Evolutionary conservation across 1,140 invertebrate species (phyloP), one percentile per base, ranked within the genome.

Genomic region (Achatina immaculata): DNA sequence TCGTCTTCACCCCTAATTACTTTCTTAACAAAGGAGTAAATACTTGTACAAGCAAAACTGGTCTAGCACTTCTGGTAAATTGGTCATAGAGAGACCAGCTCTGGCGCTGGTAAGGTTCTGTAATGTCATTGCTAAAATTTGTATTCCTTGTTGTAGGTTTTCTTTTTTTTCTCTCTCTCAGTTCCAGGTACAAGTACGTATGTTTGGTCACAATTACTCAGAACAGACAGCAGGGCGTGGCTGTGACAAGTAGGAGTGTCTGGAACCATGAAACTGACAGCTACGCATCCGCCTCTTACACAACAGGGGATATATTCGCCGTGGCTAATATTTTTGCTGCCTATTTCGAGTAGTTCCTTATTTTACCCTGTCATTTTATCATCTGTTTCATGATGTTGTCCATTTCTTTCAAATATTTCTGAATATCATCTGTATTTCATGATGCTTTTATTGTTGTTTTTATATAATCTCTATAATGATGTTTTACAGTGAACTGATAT

Each of bases 231-330:
- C 90, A 91, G 68, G 90, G 86, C 28, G 78, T 90, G 55, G 81
- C 84, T 14, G 84, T 88, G 43, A 84, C 84, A 40, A 89, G 88
- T 68, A 73, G 90, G n/a, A 89, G 89, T 79, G 69, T 90, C n/a
- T 91, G 90, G 90, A 88, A 89, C 74, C 85, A 83, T 36, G 86
- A 88, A 45, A 86, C 86, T 0, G 90, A 91, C 83, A 90, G 84
- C 84, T 89, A 78, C 71, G 89, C 90, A 1, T 85, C 86, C 65
- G 86, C 85, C 40, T 78, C 81, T 14, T 90, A 81, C 81, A 82
- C 85, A 55, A 88, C 88, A 45, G 86, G 84, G 31, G 81, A 86
- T 55, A 38, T 90, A 36, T 88, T 88, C 83, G 89, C 88, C 19
- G 85, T 89, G 16, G 90, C 88, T 24, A 88, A 87, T 21, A 83